Base-by-base conservation (phyloP, 2,113 vertebrate species). In the Melospiza melodia region DNA sequence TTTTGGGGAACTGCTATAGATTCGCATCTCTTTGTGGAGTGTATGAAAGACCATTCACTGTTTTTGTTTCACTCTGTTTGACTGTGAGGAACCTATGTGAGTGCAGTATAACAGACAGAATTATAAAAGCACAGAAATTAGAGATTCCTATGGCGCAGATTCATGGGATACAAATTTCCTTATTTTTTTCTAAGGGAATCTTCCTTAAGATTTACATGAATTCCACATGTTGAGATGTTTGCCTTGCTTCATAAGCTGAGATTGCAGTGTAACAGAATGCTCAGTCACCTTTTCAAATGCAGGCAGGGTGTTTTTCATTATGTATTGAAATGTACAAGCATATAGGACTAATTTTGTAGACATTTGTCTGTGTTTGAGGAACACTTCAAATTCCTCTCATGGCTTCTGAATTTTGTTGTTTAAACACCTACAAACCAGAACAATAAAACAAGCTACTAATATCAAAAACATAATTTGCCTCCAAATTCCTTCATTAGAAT, bases 231-330 rank as follows among this genome's bases (percentile, higher is more conserved):
- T 35, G 7, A 78, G 7, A 9, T 58, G 20, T 21, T 77, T 58
- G 2, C 9, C 16, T 58, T 1, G 1, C 27, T 62, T 61, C 8
- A 1, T 15, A 65, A 46, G 1, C 1, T 20, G 24, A 61, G 43
- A 43, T 23, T 72, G 24, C 27, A 68, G 10, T 31, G 5, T 28
- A 61, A 37, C 2, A 9, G 17, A 46, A 48, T 11, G 12, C 18
- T 18, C 18, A 57, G 5, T 58, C 3, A 27, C 19, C 15, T 43
- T 57, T 87, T 43, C 37, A 52, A n/a, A 68, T 16, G 19, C 15
- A 51, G 15, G 35, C 5, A 55, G 17, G 5, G 9, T 52, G 11
- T 19, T 69, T 66, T 44, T 48, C 41, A 24, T 44, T 8, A 41
- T 2, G 2, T 1, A 6, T 78, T 94, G 12, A 65, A 17, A 15